Conservation (phyloP, 2,113 vertebrate genomes). For the Oreotrochilus melanogaster region DNA sequence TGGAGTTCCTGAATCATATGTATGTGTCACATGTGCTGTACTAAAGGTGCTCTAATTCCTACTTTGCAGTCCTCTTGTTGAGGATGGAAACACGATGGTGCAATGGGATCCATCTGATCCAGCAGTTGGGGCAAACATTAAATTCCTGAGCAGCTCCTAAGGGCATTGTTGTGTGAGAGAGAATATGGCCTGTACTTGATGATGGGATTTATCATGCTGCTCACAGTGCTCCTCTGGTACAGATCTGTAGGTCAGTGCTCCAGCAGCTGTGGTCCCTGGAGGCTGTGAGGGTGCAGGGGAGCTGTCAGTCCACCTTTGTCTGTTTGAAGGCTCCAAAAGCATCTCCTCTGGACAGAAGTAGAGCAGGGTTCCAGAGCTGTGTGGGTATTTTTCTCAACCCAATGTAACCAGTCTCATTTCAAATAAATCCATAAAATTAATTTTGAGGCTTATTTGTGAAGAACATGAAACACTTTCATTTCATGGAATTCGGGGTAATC, state of each 20-base stretch:
- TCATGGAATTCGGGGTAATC: accelerated
- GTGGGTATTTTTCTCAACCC: neutral
- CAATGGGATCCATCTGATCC: neutral
- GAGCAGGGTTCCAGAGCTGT: neutral
- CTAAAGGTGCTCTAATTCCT: neutral
- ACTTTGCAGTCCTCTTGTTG: no score
- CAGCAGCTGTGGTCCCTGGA: accelerated
- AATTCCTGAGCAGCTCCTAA: neutral
- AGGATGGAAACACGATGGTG: neutral
- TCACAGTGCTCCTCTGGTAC: neutral
- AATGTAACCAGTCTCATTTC: neutral
- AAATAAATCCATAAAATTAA: neutral
- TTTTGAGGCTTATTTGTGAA: neutral
- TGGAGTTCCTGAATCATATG: neutral
- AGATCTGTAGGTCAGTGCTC: neutral
- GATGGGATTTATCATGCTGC: neutral
- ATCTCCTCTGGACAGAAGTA: neutral
- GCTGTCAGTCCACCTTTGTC: accelerated
- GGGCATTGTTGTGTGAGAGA: neutral
- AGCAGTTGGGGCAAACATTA: neutral
- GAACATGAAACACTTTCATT: neutral
- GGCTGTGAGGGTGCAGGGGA: neutral
- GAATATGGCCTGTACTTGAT: neutral
- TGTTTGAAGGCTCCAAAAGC: neutral
- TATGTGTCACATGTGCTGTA: neutral